Percentiles rank a stretch among this genome's conserved stretches.
Conservation (phyloP, 2,797 vertebrate species). For the Sebastes paucispinis region DNA sequence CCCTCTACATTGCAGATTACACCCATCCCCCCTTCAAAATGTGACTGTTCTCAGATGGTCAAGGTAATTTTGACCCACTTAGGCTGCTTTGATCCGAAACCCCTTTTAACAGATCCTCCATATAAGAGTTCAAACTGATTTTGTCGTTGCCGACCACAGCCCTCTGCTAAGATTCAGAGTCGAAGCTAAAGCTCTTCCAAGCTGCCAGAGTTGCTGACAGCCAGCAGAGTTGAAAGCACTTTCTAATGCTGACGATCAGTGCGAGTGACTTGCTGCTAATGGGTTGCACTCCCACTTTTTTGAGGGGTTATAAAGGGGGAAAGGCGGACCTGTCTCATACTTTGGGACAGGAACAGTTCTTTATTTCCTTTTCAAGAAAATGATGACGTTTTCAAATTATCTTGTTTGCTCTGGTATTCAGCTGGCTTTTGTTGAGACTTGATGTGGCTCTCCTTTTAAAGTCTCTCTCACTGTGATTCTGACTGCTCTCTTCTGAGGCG, state of each 20-base stretch:
- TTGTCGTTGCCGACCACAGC: slow-evolving; percentile 74
- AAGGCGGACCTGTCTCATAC: slow-evolving; percentile 10
- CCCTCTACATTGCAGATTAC: slow-evolving; percentile 78
- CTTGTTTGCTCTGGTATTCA: slow-evolving; percentile 58
- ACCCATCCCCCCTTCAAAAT: slow-evolving; percentile 68
- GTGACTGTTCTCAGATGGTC: slow-evolving; percentile 81
- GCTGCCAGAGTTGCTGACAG: slow-evolving; percentile 80
- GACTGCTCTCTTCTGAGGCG: slow-evolving; percentile 41
- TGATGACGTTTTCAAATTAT: slow-evolving; percentile 60
- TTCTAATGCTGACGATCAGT: slow-evolving; percentile 80
- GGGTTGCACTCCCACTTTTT: slow-evolving; percentile 64
- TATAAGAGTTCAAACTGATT: slow-evolving; percentile 76
- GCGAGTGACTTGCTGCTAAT: slow-evolving; percentile 77
- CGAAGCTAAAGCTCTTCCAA: slow-evolving; percentile 71
- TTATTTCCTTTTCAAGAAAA: slow-evolving; percentile 56
- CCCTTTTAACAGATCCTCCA: slow-evolving; percentile 76
- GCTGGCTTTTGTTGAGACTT: slow-evolving; percentile 39
- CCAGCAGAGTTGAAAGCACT: slow-evolving; percentile 78
- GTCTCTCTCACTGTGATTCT: slow-evolving; percentile 46
- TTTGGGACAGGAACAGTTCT: slow-evolving; percentile 47
- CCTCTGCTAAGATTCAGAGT: slow-evolving; percentile 68
- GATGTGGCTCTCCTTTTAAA: slow-evolving; percentile 35
- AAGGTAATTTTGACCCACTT: slow-evolving; percentile 85
- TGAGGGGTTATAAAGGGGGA: neutral
- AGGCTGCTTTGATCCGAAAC: slow-evolving; percentile 81